phyloP scores from a whole-genome alignment of 2,113 vertebrate genomes.

The Hylia prasina region DNA sequence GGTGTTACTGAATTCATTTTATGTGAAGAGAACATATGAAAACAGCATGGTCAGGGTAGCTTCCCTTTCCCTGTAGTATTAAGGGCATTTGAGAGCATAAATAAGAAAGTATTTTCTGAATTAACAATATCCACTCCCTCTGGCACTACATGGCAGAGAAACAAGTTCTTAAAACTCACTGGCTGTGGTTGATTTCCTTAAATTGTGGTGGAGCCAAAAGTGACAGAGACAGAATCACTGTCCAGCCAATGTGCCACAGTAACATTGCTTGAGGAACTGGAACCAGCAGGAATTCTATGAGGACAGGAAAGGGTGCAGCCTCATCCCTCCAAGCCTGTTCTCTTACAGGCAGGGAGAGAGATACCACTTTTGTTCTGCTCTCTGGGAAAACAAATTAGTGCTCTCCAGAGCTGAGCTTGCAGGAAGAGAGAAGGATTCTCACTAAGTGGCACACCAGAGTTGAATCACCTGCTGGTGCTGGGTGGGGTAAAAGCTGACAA shows the following conservation, averaged over 20 bases:
- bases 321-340: background rate
- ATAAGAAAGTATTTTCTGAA: constrained; percentile 26
- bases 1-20: accelerated
- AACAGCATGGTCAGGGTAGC: background rate
- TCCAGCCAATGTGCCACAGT: background rate
- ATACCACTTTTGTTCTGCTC: background rate
- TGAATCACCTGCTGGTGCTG: background rate
- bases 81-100: background rate
- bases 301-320: background rate
- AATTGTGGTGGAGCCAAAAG: constrained; percentile 18
- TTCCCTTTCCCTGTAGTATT: background rate
- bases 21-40: background rate
- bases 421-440: background rate
- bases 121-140: background rate
- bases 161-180: background rate
- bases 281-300: constrained; percentile 6
- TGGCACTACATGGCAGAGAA: background rate
- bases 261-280: constrained; percentile 3
- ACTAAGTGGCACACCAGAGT: background rate
- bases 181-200: constrained; percentile 46
- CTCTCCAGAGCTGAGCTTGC: background rate
- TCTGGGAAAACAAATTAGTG: background rate
- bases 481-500: background rate
- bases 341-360: background rate
- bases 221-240: constrained; percentile 21